Evolutionary conservation across 2,888 invertebrate genomes (phyloP).

Genomic region (Cyrtodaria siliqua): DNA sequence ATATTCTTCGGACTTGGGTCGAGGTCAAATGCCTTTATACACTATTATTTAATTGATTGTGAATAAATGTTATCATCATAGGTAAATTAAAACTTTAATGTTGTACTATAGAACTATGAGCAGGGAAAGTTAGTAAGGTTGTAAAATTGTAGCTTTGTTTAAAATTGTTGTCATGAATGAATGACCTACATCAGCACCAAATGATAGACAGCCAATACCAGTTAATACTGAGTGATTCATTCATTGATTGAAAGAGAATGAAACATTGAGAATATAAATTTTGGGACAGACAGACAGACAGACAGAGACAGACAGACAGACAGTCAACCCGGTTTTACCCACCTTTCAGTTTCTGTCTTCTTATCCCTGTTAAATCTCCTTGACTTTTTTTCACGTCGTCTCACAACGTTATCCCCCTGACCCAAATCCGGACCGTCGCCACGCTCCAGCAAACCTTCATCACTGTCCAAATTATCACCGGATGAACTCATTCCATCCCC

Average conservation of each 20-base stretch:
- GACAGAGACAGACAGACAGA: neutral
- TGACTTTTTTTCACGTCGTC: conserved; percentile 34
- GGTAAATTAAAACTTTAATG: too few species aligned
- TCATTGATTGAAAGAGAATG: neutral
- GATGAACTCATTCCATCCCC: conserved; percentile 38
- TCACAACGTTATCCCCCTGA: conserved; percentile 19
- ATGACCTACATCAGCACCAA: too few species aligned
- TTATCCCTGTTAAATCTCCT: conserved; percentile 56
- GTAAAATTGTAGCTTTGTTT: too few species aligned
- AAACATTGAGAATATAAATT: neutral
- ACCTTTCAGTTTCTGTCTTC: conserved; percentile 55
- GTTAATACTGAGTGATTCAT: too few species aligned
- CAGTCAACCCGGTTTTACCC: neutral
- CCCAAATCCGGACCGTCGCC: conserved; percentile 1
- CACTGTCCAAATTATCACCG: conserved; percentile 62
- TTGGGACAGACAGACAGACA: conserved; percentile 7
- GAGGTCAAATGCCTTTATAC: too few species aligned
- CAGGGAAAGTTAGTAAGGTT: too few species aligned
- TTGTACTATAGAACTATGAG: too few species aligned
- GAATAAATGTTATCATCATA: too few species aligned
- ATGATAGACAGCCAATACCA: too few species aligned
- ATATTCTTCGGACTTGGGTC: too few species aligned
- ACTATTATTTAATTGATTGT: too few species aligned
- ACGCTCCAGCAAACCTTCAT: conserved; percentile 50
- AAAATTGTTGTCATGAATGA: too few species aligned